Percentiles rank a stretch among this genome's conserved stretches.
Evolutionary conservation across 1,140 invertebrate genomes (phyloP).

Genomic region (Apis mellifera): Amel_HAv3.1 CM009934.2:9946001-9946500

Average conservation of each 20-base stretch:
- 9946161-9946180: conserved; percentile 30
- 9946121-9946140: conserved; percentile 10
- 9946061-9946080: not conserved
- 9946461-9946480: not conserved
- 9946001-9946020: conserved; percentile 22
- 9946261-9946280: not conserved
- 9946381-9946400: conserved; percentile 59
- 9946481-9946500: conserved; percentile 3
- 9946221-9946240: not conserved
- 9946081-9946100: not conserved
- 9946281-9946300: conserved; percentile 20
- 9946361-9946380: conserved; percentile 63
- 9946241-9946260: conserved; percentile 17
- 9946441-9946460: not conserved
- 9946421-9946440: conserved; percentile 46
- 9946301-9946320: conserved; percentile 43
- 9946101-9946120: not conserved
- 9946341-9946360: conserved; percentile 60
- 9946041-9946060: not conserved
- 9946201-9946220: not conserved
- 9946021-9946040: conserved; percentile 5
- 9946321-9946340: conserved; percentile 30
- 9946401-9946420: conserved; percentile 52
- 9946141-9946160: conserved; percentile 13
- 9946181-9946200: conserved; percentile 2